These are phyloP conservation scores for Danio rerio DNA, from an alignment of 2,113 vertebrate species.

Conservation along the genomic window GRCz12tu NC_133184.1:37303001-37303500, in stretches of 20 bases:
- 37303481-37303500: too few species aligned
- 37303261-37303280: neutral
- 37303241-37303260: neutral
- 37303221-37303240: neutral
- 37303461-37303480: neutral
- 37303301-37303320: too few species aligned
- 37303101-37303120: neutral
- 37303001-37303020: neutral
- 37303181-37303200: neutral
- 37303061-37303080: neutral
- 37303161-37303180: neutral
- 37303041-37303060: neutral
- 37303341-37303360: neutral
- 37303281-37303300: neutral
- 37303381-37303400: too few species aligned
- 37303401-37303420: too few species aligned
- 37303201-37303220: neutral
- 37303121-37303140: neutral
- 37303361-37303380: too few species aligned
- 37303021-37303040: neutral
- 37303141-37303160: neutral
- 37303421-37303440: too few species aligned
- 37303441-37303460: too few species aligned
- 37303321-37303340: neutral
- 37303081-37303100: neutral